These are phyloP conservation scores for Epirrhoe tristata DNA, from an alignment of 2,888 invertebrate genomes.

Conservation along the genomic window DNA sequence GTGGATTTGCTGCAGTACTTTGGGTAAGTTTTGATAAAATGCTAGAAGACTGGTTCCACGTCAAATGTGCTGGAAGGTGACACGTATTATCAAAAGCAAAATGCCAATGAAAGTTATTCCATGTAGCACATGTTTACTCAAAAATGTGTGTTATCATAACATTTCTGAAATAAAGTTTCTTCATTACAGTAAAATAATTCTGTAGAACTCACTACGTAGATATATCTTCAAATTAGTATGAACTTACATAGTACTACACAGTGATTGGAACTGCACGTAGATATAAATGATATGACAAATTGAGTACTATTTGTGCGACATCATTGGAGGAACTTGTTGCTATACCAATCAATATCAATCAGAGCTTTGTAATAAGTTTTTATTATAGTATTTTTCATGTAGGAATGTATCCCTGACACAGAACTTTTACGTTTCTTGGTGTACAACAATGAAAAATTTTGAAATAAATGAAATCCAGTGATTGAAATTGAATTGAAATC, in stretches of 20 bases:
- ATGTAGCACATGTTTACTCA: constrained; percentile 38
- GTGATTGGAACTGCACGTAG: constrained; percentile 12
- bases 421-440: no score
- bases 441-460: no score
- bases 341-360: constrained; percentile 17
- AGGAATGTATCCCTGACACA: no score
- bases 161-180: not conserved
- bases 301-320: constrained; percentile 13
- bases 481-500: constrained; percentile 28
- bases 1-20: constrained; percentile 83
- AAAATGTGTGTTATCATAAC: not conserved
- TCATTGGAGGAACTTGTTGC: constrained; percentile 2
- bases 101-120: constrained; percentile 55
- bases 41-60: constrained; percentile 77
- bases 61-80: constrained; percentile 85
- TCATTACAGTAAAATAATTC: not conserved
- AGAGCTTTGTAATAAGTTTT: constrained; percentile 22
- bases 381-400: no score
- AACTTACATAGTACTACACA: not conserved
- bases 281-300: constrained; percentile 16
- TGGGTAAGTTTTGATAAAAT: constrained; percentile 73
- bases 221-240: not conserved
- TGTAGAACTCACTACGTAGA: not conserved
- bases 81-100: constrained; percentile 81
- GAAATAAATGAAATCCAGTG: no score